A percentile compares a stretch with the other conserved stretches of the same genome.
These are phyloP conservation scores for Chlorops oryzae DNA, from an alignment of 1,140 invertebrate species.

Conservation along the genomic window DNA sequence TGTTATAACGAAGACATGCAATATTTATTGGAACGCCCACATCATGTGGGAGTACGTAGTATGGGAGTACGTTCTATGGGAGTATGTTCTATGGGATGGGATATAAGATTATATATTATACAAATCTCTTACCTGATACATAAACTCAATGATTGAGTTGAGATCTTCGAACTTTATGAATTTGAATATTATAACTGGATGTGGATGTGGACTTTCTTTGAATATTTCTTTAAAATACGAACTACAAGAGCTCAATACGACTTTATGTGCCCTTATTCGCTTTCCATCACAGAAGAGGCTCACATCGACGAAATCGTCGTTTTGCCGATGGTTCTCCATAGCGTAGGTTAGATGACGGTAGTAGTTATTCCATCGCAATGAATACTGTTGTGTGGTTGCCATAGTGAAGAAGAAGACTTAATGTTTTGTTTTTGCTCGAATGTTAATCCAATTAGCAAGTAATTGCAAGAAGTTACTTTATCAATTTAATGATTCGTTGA, in stretches of 20 bases:
- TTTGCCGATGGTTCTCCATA: constrained; percentile 67
- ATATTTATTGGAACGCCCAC: constrained; percentile 26
- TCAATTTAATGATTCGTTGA: too few relatives aligned
- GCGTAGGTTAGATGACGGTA: constrained; percentile 66
- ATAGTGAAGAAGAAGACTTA: constrained; percentile 17
- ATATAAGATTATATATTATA: too few relatives aligned
- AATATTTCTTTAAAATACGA: constrained; percentile 78
- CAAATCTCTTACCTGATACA: constrained; percentile 64
- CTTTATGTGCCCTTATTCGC: constrained; percentile 75
- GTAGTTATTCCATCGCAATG: constrained; percentile 72
- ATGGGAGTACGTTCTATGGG: too few relatives aligned
- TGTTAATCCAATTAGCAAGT: constrained; percentile 17
- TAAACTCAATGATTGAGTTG: constrained; percentile 74
- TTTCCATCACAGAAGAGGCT: constrained; percentile 78
- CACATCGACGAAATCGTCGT: constrained; percentile 79
- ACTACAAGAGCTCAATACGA: constrained; percentile 77
- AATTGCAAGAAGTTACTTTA: constrained; percentile 10
- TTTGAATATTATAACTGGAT: constrained; percentile 79
- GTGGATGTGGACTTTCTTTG: constrained; percentile 76
- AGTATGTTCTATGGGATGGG: too few relatives aligned
- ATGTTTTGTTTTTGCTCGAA: constrained; percentile 17
- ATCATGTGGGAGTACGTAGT: constrained; percentile 33
- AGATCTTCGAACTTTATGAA: constrained; percentile 78
- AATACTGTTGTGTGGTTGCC: constrained; percentile 59
- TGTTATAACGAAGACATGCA: constrained; percentile 33